Conservation (phyloP, 1,140 invertebrate genomes). For the Popillia japonica region DNA sequence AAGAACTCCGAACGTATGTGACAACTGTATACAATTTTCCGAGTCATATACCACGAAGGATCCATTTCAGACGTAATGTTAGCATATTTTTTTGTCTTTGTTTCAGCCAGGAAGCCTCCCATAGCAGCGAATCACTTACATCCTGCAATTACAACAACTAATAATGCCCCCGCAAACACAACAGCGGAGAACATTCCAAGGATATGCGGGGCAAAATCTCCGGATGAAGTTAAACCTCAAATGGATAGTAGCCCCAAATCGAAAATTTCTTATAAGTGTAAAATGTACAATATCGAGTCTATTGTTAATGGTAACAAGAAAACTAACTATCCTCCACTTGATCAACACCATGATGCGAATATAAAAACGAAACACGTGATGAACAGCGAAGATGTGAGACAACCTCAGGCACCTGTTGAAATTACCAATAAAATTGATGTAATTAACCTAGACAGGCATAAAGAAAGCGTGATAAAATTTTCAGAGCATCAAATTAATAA, state of each 20-base stretch:
- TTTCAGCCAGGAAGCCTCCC: constrained; percentile 58
- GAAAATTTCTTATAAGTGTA: constrained; percentile 41
- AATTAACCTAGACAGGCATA: neutral
- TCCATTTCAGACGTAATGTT: constrained; percentile 34
- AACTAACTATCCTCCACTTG: neutral
- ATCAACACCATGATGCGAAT: neutral
- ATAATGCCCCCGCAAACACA: neutral
- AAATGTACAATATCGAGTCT: constrained; percentile 45
- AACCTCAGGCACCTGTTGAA: neutral
- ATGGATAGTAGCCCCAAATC: constrained; percentile 15
- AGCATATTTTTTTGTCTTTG: constrained; percentile 52
- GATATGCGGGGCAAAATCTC: neutral
- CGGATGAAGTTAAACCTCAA: neutral
- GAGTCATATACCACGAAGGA: neutral
- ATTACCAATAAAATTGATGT: neutral
- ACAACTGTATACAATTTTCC: neutral
- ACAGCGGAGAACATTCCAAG: constrained; percentile 25
- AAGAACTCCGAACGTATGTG: too few species aligned
- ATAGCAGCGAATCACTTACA: constrained; percentile 47
- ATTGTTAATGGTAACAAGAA: constrained; percentile 27
- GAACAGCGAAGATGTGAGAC: neutral
- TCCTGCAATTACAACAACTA: constrained; percentile 36
- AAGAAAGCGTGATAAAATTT: neutral
- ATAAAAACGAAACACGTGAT: neutral
- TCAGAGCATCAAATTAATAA: neutral